Base-by-base conservation (phyloP, 2,113 vertebrate genomes). In the Eidolon helvum region DNA sequence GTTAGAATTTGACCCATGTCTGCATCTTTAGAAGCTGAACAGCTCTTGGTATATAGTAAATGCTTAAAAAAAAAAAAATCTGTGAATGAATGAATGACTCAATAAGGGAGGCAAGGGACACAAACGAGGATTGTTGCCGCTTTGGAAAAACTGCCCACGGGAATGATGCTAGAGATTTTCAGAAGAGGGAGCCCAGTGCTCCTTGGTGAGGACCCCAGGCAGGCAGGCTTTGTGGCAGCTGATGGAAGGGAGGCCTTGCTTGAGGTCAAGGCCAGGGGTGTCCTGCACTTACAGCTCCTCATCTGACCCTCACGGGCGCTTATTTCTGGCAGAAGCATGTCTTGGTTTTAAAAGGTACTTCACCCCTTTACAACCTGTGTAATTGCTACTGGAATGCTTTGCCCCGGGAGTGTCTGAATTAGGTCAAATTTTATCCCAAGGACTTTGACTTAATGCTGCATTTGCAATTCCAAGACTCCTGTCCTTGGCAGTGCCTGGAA, bases 381-480 rank as follows among this genome's bases (percentile, higher is more conserved):
- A 97, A 96, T 97, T 96, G 96, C 96, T 82, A 9, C 95, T 97
- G 95, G 59, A 95, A 94, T 74, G 87, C 91, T 93, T 92, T 97
- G 95, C 92, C 90, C 75, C 0, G 1, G 15, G 86, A 77, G 92
- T 94, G 87, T 82, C 92, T 97, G 97, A 96, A 97, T 97, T 94
- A 97, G 97, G 95, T 96, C 95, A 96, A 69, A 89, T 96, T 97
- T 97, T 97, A 97, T 94, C 95, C n/a, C 30, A 22, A 74, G 45
- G 71, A 71, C 94, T 97, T 96, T 95, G 40, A 72, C 61, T 86
- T 90, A 77, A 78, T 7, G 80, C 90, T 75, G 57, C 19, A 86
- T 95, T 97, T 94, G 94, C 85, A 97, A 59, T 94, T 94, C 71
- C 86, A 61, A 95, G 59, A 15, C 28, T 33, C 66, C 16, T 26